These are phyloP conservation scores for Falco cherrug DNA, from an alignment of 2,797 vertebrate genomes.

Conservation along the genomic window DNA sequence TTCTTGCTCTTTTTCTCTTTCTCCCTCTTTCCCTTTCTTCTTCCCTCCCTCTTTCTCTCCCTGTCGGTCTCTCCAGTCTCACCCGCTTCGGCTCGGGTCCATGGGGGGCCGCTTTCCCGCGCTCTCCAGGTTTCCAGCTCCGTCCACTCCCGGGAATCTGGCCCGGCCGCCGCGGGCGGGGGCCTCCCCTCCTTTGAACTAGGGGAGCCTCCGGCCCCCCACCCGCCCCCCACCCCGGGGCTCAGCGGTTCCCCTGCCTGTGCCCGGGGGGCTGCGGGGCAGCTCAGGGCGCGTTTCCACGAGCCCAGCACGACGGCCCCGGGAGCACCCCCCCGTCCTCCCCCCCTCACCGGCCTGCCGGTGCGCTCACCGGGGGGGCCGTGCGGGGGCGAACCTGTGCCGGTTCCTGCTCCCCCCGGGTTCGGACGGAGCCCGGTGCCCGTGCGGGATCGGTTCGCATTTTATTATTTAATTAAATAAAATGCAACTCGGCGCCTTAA, in stretches of 20 bases:
- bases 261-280: not conserved
- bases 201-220: too few species aligned
- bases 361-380: not conserved
- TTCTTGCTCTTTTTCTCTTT: not conserved
- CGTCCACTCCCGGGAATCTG: not conserved
- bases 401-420: not conserved
- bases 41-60: accelerated
- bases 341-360: not conserved
- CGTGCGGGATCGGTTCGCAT: not conserved
- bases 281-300: not conserved
- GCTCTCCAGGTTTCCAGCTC: not conserved
- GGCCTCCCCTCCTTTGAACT: not conserved
- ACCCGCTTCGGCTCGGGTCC: accelerated
- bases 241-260: not conserved
- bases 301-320: not conserved
- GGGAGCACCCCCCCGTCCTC: not conserved
- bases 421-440: accelerated
- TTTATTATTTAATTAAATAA: not conserved
- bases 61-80: not conserved
- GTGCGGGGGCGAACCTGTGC: not conserved
- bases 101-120: not conserved
- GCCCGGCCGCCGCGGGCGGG: too few species aligned
- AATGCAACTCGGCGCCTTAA: not conserved
- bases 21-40: not conserved
- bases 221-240: too few species aligned